Percentiles rank a stretch among this genome's conserved stretches.
Evolutionary conservation across 2,888 invertebrate species (phyloP).

Genomic region (Scrobipalpa atriplicella): DNA sequence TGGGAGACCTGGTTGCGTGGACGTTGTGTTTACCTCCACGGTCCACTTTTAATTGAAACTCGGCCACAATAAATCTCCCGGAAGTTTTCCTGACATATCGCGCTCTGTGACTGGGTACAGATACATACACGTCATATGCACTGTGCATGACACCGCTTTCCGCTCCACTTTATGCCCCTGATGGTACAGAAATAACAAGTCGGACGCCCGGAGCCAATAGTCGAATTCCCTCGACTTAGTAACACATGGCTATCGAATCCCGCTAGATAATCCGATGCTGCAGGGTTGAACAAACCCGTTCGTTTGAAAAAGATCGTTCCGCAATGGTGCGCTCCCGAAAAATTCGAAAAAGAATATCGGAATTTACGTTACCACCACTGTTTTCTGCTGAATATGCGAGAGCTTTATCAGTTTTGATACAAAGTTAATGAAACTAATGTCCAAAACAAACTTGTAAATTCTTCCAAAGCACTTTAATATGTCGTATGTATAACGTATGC

Average conservation of each 20-base stretch:
- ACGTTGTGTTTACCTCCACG: conserved; percentile 36
- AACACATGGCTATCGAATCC: conserved; percentile 10
- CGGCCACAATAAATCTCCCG: conserved; percentile 52
- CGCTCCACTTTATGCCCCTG: conserved; percentile 15
- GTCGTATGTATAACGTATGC: not conserved
- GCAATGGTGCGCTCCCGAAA: conserved; percentile 12
- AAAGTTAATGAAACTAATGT: not conserved
- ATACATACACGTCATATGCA: not conserved
- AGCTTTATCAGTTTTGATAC: conserved; percentile 6
- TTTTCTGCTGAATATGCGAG: conserved; percentile 9
- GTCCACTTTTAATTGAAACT: conserved; percentile 62
- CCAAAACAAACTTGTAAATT: not conserved
- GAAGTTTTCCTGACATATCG: conserved; percentile 39
- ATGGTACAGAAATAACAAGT: not conserved
- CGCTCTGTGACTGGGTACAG: not conserved
- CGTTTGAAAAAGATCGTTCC: conserved; percentile 17
- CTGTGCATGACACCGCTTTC: not conserved
- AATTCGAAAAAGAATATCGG: not conserved
- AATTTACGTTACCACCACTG: not conserved
- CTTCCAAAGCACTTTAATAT: not conserved
- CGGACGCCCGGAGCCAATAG: conserved; percentile 13
- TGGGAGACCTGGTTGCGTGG: not conserved
- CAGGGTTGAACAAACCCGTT: conserved; percentile 15
- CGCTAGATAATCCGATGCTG: conserved; percentile 18
- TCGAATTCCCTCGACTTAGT: conserved; percentile 10